Conservation (phyloP, 2,113 vertebrate genomes). For the Maylandia zebra region DNA sequence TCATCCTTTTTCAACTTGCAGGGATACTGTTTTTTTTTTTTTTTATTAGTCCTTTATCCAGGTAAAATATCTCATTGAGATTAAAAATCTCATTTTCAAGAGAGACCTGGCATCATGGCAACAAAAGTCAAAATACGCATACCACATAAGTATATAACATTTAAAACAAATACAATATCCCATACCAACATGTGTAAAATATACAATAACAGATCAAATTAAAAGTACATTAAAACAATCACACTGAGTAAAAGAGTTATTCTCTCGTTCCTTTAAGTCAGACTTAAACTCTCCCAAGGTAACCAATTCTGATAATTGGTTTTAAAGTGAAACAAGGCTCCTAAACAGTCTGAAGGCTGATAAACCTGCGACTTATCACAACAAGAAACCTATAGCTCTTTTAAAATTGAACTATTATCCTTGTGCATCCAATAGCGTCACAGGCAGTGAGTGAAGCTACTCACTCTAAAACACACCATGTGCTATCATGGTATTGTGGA, state of each 20-base stretch:
- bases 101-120: background rate
- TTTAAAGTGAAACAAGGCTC: background rate
- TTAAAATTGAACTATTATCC: background rate
- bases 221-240: background rate
- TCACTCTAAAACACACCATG: background rate
- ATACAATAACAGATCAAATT: background rate
- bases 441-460: background rate
- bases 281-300: background rate
- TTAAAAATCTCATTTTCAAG: background rate
- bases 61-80: background rate
- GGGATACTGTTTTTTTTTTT: rapidly evolving
- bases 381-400: background rate
- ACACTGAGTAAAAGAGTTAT: background rate
- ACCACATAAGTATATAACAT: background rate
- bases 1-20: background rate
- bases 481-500: background rate
- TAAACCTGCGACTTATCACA: background rate
- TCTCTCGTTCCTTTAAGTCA: background rate
- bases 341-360: background rate
- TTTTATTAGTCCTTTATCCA: background rate
- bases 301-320: background rate
- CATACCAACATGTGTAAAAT: background rate
- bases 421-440: background rate
- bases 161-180: background rate
- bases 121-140: background rate